Evolutionary conservation across 2,888 invertebrate genomes (phyloP).

Genomic region (Calephelis perditalis): DNA sequence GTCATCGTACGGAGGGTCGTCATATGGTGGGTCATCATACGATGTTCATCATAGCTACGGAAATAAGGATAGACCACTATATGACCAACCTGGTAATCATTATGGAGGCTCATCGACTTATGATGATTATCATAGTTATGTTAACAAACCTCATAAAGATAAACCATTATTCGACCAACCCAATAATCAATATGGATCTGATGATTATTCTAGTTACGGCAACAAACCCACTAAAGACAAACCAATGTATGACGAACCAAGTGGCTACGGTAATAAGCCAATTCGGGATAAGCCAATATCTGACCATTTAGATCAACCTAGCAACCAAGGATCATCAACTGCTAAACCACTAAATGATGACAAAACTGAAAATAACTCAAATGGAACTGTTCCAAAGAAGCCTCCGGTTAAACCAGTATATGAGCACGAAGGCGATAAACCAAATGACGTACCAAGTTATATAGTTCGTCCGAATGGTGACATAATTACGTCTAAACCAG

Average conservation of each 20-base stretch:
- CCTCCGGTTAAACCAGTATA: constrained; percentile 59
- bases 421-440: constrained; percentile 54
- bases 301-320: neutral
- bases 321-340: neutral
- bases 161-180: neutral
- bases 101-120: constrained; percentile 18
- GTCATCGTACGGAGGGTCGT: neutral
- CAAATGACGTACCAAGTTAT: constrained; percentile 51
- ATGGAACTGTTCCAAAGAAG: constrained; percentile 28
- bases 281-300: neutral
- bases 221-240: constrained; percentile 18
- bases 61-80: constrained; percentile 6
- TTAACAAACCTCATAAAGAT: neutral
- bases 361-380: constrained; percentile 21
- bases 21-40: neutral
- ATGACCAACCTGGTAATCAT: neutral
- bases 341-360: constrained; percentile 21
- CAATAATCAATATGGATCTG: neutral
- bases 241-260: neutral
- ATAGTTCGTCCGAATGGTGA: constrained; percentile 48
- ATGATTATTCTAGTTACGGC: constrained; percentile 20
- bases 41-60: constrained; percentile 20
- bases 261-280: neutral
- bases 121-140: constrained; percentile 8
- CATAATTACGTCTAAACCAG: constrained; percentile 57